phyloP scores from a whole-genome alignment of 2,113 vertebrate species.

The Hystrix cristata region DNA sequence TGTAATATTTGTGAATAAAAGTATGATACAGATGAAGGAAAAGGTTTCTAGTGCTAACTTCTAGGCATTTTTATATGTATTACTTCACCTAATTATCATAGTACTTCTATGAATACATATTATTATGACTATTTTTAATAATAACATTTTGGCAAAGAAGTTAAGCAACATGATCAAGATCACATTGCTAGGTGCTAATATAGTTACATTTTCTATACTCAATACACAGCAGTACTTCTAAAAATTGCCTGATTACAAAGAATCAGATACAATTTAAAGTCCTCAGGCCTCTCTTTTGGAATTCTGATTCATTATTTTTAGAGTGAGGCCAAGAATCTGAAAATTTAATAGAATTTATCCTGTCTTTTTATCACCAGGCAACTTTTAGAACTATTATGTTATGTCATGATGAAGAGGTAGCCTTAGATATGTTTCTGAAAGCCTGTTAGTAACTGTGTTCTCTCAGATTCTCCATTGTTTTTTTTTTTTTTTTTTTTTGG shows the following conservation, averaged over 20 bases:
- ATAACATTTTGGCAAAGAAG: neutral
- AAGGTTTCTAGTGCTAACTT: neutral
- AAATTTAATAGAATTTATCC: neutral
- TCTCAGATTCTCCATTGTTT: neutral
- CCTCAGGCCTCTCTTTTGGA: neutral
- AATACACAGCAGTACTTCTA: neutral
- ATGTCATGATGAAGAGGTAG: neutral
- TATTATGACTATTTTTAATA: neutral
- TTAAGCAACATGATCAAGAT: neutral
- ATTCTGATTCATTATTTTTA: conserved; percentile 5
- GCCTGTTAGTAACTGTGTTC: neutral
- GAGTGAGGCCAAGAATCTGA: neutral
- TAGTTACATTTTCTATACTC: neutral
- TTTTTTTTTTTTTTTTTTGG: neutral
- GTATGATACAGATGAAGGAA: neutral
- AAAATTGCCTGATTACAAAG: neutral
- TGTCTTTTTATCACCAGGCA: neutral
- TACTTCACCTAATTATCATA: neutral
- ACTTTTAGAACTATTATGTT: neutral
- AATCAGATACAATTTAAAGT: neutral
- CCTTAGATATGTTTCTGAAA: neutral
- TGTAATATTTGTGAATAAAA: neutral
- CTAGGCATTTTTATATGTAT: neutral
- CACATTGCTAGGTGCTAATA: neutral
- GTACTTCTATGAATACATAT: neutral